phyloP scores from a whole-genome alignment of 2,888 invertebrate species.

The Platycheirus albimanus region DNA sequence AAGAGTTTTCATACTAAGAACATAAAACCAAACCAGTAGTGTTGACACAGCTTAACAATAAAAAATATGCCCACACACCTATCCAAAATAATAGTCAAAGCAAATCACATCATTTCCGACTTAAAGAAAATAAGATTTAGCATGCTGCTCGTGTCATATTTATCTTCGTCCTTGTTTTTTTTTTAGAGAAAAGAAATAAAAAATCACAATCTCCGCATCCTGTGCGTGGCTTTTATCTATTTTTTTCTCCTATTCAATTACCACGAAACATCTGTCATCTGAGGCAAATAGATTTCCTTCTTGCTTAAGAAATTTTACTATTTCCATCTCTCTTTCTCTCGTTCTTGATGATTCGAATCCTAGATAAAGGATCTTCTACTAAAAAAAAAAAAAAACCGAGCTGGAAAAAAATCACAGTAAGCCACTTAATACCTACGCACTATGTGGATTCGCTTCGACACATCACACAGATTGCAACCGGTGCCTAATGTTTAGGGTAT shows the following conservation, averaged over 20 bases:
- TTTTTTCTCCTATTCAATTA: slow-evolving; percentile 36
- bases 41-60: too few species aligned
- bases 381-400: slow-evolving; percentile 22
- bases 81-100: too few species aligned
- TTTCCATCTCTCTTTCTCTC: slow-evolving; percentile 11
- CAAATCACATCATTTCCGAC: neutral
- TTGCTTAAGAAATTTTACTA: slow-evolving; percentile 4
- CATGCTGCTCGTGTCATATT: too few species aligned
- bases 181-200: neutral
- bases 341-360: slow-evolving; percentile 35
- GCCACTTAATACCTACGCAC: slow-evolving; percentile 72
- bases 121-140: neutral
- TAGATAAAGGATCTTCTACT: slow-evolving; percentile 62
- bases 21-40: too few species aligned
- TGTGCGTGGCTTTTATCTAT: slow-evolving; percentile 44
- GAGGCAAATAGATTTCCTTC: slow-evolving; percentile 21
- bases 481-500: slow-evolving; percentile 40
- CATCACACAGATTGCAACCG: slow-evolving; percentile 59
- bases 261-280: slow-evolving; percentile 63
- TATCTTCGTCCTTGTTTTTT: slow-evolving; percentile 15
- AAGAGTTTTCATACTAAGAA: too few species aligned
- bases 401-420: slow-evolving; percentile 57
- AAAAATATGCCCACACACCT: too few species aligned
- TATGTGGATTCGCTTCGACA: slow-evolving; percentile 43
- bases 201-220: slow-evolving; percentile 48